phyloP scores from a whole-genome alignment of 2,888 invertebrate species.

The Drosophila villosipedis region DNA sequence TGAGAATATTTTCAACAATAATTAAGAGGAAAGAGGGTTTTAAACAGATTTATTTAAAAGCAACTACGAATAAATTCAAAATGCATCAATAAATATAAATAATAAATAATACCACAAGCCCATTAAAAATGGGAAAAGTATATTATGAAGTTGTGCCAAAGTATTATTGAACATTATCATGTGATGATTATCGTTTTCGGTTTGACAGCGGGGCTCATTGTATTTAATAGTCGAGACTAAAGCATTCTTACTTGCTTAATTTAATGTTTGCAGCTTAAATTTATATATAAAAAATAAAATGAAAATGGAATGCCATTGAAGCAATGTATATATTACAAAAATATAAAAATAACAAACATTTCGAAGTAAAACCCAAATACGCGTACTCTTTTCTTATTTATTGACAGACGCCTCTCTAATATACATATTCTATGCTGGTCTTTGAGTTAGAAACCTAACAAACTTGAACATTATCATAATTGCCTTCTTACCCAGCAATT shows the following conservation, averaged over 20 bases:
- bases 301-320: neutral
- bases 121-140: neutral
- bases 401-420: neutral
- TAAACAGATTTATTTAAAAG: neutral
- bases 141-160: neutral
- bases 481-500: constrained; percentile 47
- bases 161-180: neutral
- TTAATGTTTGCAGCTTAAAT: neutral
- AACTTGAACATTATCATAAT: constrained; percentile 65
- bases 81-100: neutral
- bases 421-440: constrained; percentile 11
- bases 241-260: neutral
- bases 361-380: neutral
- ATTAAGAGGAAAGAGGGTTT: neutral
- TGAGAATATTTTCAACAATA: neutral
- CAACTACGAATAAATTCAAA: neutral
- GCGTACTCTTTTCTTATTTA: neutral
- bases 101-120: neutral
- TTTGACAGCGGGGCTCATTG: neutral
- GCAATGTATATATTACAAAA: neutral
- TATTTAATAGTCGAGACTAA: neutral
- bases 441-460: constrained; percentile 38
- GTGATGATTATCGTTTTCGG: neutral
- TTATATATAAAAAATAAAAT: neutral
- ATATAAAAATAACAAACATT: neutral